Percentiles rank a stretch among this genome's conserved stretches.
These are phyloP conservation scores for Nysson spinosus DNA, from an alignment of 2,888 invertebrate species.

Conservation along the genomic window DNA sequence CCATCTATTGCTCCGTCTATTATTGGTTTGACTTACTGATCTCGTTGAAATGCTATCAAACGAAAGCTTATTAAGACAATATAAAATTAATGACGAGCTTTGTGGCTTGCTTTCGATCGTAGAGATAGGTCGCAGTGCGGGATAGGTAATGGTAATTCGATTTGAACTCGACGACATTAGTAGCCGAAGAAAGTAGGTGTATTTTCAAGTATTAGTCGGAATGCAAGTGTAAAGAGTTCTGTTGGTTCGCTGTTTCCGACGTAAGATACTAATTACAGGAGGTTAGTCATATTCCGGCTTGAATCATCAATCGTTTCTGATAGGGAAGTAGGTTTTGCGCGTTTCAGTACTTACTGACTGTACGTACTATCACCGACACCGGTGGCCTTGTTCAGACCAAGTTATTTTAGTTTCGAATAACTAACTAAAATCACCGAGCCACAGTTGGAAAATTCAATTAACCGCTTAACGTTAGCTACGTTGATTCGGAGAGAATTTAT, in stretches of 20 bases:
- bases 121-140: too few species aligned
- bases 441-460: slow-evolving; percentile 34
- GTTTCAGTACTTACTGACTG: neutral
- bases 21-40: too few species aligned
- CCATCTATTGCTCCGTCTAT: too few species aligned
- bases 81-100: too few species aligned
- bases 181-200: too few species aligned
- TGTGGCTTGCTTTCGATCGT: too few species aligned
- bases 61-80: too few species aligned
- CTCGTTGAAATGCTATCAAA: too few species aligned
- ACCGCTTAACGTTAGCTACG: slow-evolving; percentile 3
- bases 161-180: too few species aligned
- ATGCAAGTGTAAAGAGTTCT: neutral
- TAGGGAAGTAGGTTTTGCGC: neutral
- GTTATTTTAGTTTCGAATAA: slow-evolving; percentile 23
- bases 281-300: slow-evolving; percentile 31
- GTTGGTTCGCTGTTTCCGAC: neutral
- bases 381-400: slow-evolving; percentile 4
- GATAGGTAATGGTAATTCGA: too few species aligned
- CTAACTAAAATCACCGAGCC: slow-evolving; percentile 29
- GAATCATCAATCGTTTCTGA: slow-evolving; percentile 29
- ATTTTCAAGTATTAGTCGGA: too few species aligned
- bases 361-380: too few species aligned
- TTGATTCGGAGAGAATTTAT: neutral
- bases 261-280: neutral